Evolutionary conservation across 2,797 vertebrate species (phyloP), one percentile per base, ranked within the genome.

Genomic region (Adrianichthys oophorus): DNA sequence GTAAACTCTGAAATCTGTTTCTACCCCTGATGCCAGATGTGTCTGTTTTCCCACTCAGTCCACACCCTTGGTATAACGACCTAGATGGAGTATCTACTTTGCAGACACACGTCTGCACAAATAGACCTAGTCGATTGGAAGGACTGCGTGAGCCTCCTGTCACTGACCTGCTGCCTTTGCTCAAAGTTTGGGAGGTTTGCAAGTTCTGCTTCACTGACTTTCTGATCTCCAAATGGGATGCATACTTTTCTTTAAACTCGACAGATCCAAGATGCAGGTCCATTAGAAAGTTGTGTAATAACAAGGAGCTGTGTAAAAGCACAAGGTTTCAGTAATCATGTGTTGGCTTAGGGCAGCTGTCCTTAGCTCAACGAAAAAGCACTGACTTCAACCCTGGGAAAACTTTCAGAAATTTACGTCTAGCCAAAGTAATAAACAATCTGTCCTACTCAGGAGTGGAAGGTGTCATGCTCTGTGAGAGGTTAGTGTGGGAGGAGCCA

Each of bases 321-420:
- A 32, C 79, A 70, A 68, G 69, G 65, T 74, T 77, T 78, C 59
- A 65, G 86, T 70, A 85, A 89, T 87, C 83, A 78, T 75, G 83
- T 65, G 79, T 86, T 89, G 86, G 87, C 88, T 83, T 62, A 45
- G 55, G 76, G 76, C 73, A 77, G 79, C 73, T 74, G 66, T 85
- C 73, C 68, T 82, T 74, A 4, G 65, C 62, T 53, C 62, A 81
- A 62, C 41, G 63, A 80, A 74, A 65, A 62, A 79, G 59, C 56
- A 74, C 85, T 84, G 83, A 90, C 85, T 88, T 86, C 85, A 90
- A 74, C 84, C 65, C 67, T 88, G 85, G 87, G 86, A 87, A 87
- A 76, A 78, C 58, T 64, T 89, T 89, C 83, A 87, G 79, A 82
- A 79, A 90, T 89, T 88, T 85, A 87, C 79, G 46, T 83, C 64